Base-by-base conservation (phyloP, 1,140 invertebrate species). In the Dufourea novaeangliae region DNA sequence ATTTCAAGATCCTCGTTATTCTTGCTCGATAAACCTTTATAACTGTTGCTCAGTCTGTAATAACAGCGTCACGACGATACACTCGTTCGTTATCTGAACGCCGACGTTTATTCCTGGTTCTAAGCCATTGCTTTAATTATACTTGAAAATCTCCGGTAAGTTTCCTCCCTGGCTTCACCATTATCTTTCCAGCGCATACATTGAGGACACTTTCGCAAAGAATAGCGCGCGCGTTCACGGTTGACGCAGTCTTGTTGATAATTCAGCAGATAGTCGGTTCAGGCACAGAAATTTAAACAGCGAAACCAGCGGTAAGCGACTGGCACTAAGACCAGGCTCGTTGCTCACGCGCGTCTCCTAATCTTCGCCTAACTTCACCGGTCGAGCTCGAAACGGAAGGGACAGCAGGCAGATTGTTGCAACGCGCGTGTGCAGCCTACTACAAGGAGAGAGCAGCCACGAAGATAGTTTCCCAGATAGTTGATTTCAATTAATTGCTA, bases 401-500 rank as follows among this genome's bases (percentile, higher is more conserved):
- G 84, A 82, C 69, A 37, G 75, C 44, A 83, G 85, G 87, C 84
- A 87, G 83, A 86, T 82, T 88, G 86, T 78, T 57, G 64, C 27
- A 72, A 74, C 34, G 67, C n/a, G 29, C 59, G 46, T 64, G 67
- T 46, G 61, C 59, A 72, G 44, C 73, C 63, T 69, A 46, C 56
- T 61, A 66, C 79, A 61, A 74, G 61, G 34, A 67, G 72, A 68
- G 71, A 82, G 66, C 52, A 70, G 46, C 56, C 52, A 44, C 22
- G 61, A 74, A 75, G 81, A 79, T 78, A 87, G 63, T 87, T 86
- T 29, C 20, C 64, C 57, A 77, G 86, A 88, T 83, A 86, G 74
- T 86, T 77, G 67, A 41, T 76, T 44, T 77, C 79, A 84, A 87
- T 88, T 88, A 87, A 87, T 87, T 82, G 82, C 67, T 29, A n/a